Base-by-base conservation (phyloP, 2,888 invertebrate species). In the Diloba caeruleocephala region DNA sequence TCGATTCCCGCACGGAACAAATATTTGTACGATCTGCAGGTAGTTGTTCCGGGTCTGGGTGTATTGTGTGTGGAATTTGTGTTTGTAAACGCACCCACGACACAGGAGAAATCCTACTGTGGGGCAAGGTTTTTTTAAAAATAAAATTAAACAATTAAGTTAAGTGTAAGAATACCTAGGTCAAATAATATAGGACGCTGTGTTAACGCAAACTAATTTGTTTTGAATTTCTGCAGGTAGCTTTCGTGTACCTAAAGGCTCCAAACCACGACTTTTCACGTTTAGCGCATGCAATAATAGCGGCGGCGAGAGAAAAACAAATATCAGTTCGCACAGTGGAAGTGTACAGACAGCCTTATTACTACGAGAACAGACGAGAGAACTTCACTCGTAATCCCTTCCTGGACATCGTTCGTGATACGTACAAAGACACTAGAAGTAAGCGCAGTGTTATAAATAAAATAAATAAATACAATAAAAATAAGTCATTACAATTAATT, bases 341-440 rank as follows among this genome's bases (percentile, higher is more conserved):
- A 81, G 85, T 86, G 36, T 93, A 93, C 76, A 71, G 81, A 36
- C 88, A 90, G 64, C 90, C 91, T 46, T 92, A 97, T 88, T 97
- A 97, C 88, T 96, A 97, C 85, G 90, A 90, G 63, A 87, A 90
- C 71, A 78, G 80, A 45, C 74, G 79, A 29, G 96, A 97, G 76
- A 97, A 96, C 61, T 97, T 97, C 86, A 95, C 95, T 77, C 95
- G 95, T 38, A 98, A 98, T 93, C 98, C 98, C 0, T 98, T 98
- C 84, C 94, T 96, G 75, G 94, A 96, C 49, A 95, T 98, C 64
- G 96, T 98, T 26, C 95, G 96, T 49, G 96, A 97, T 67, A 98
- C 98, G 0, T 97, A 96, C 81, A 94, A 94, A 58, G 97, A 97
- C 74, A 97, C 98, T n/a, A 94, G 98, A 94, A 98, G 98, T 98